Evolutionary conservation across 2,113 vertebrate species (phyloP).

Genomic region (Diphyllodes magnificus): DNA sequence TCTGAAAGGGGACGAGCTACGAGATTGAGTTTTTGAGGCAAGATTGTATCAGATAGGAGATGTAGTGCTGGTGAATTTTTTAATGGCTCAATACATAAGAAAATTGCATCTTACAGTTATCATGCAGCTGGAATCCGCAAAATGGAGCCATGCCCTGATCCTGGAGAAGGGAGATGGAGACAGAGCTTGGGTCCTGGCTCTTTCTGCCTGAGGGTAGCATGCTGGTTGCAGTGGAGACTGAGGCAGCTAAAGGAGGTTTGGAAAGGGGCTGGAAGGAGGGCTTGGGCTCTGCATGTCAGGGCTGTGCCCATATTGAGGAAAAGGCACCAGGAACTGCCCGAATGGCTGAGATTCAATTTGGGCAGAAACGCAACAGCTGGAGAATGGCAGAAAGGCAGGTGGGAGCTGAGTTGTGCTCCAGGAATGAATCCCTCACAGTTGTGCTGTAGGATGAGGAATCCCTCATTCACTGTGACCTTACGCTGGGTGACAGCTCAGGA

Average conservation of each 20-base stretch:
- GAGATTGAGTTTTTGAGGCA: neutral
- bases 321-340: neutral
- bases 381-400: neutral
- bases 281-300: neutral
- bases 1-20: neutral
- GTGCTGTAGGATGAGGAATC: neutral
- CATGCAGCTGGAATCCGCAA: neutral
- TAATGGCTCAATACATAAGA: neutral
- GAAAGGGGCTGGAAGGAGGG: neutral
- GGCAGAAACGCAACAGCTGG: neutral
- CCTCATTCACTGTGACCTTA: neutral
- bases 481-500: neutral
- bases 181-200: neutral
- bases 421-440: neutral
- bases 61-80: neutral
- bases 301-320: neutral
- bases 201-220: accelerated
- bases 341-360: neutral
- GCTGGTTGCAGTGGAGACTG: neutral
- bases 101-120: neutral
- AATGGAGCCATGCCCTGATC: neutral
- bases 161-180: neutral
- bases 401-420: neutral
- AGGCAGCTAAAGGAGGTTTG: neutral
- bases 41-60: neutral